These are phyloP conservation scores for Calephelis nemesis DNA, from an alignment of 1,140 invertebrate genomes.

Conservation along the genomic window DNA sequence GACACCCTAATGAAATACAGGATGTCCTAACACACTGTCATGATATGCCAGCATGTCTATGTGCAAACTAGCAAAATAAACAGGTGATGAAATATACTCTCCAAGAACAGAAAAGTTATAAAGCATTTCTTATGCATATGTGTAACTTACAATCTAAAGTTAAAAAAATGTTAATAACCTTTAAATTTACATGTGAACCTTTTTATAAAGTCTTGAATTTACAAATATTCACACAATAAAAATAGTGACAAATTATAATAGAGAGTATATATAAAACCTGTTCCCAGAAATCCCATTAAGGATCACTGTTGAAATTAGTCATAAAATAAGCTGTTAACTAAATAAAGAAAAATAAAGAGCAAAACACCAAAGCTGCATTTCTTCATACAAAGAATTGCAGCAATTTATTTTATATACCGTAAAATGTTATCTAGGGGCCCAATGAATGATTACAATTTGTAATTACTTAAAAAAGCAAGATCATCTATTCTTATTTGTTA, in stretches of 20 bases:
- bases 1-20: conserved; percentile 3
- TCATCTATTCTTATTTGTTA: too few relatives aligned
- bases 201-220: background rate
- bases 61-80: conserved; percentile 14
- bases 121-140: background rate
- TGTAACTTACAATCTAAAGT: background rate
- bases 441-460: background rate
- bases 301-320: conserved; percentile 4
- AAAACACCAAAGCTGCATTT: conserved; percentile 20
- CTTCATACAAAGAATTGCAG: conserved; percentile 13
- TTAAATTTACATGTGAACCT: background rate
- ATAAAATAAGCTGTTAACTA: conserved; percentile 31
- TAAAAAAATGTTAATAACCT: background rate
- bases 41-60: background rate
- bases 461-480: too few relatives aligned
- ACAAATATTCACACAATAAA: background rate
- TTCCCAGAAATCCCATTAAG: background rate
- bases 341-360: conserved; percentile 24
- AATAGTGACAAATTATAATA: background rate
- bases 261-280: conserved; percentile 4
- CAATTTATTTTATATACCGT: conserved; percentile 62
- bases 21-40: conserved; percentile 8
- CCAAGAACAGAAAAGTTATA: background rate
- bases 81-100: background rate
- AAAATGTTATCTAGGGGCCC: conserved; percentile 57